phyloP scores from a whole-genome alignment of 2,113 vertebrate species.

The Lycocorax pyrrhopterus region DNA sequence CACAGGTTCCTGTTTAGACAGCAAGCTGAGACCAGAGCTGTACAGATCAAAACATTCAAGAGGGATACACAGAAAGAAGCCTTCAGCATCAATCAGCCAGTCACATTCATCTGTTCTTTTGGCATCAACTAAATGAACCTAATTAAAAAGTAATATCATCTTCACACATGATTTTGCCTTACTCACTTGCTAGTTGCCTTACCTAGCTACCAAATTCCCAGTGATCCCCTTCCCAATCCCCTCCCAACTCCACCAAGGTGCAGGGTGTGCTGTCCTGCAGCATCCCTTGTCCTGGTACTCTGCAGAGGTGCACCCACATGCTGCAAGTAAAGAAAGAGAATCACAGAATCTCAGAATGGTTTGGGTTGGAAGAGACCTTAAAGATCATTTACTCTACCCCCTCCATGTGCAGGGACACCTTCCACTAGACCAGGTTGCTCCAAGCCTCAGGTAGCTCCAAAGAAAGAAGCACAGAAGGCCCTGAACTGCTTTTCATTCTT shows the following conservation, averaged over 20 bases:
- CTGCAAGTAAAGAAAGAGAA: background rate
- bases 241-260: rapidly evolving
- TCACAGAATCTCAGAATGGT: background rate
- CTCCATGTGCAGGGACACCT: background rate
- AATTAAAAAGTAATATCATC: background rate
- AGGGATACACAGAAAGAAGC: background rate
- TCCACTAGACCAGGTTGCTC: background rate
- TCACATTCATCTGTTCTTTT: background rate
- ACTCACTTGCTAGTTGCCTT: background rate
- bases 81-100: background rate
- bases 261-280: background rate
- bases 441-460: background rate
- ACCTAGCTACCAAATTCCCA: background rate
- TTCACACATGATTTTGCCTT: background rate
- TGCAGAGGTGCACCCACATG: background rate
- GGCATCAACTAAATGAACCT: background rate
- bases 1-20: background rate
- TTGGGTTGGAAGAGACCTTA: background rate
- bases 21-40: background rate
- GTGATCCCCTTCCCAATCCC: background rate
- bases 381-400: background rate
- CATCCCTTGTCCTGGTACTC: background rate
- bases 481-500: background rate
- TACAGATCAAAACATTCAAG: background rate
- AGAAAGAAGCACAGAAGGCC: background rate